phyloP scores from a whole-genome alignment of 2,888 invertebrate species.

The Drosophila engyochracea region DNA sequence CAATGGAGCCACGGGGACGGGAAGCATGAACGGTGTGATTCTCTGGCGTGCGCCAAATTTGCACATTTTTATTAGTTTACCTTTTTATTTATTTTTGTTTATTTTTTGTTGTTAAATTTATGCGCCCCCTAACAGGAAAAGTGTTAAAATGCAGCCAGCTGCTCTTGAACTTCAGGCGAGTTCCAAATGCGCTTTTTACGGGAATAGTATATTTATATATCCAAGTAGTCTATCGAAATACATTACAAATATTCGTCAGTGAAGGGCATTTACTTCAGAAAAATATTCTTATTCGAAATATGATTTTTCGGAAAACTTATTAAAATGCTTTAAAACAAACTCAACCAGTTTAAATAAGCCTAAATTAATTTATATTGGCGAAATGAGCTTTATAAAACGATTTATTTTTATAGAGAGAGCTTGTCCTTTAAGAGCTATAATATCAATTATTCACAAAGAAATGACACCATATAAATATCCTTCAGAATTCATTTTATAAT shows the following conservation, averaged over 20 bases:
- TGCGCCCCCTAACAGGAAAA: constrained; percentile 39
- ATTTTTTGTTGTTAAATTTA: constrained; percentile 48
- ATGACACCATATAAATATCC: not conserved
- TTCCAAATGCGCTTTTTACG: constrained; percentile 18
- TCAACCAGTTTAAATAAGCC: not conserved
- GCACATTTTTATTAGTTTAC: constrained; percentile 38
- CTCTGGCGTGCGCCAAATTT: constrained; percentile 48
- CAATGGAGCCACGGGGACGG: not conserved
- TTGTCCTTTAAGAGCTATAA: too few species aligned
- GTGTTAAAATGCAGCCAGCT: constrained; percentile 35
- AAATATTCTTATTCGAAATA: not conserved
- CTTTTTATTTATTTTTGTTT: constrained; percentile 22
- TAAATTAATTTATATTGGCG: not conserved
- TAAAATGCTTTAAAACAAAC: not conserved
- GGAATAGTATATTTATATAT: not conserved
- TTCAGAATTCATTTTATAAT: not conserved
- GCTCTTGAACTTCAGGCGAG: constrained; percentile 19
- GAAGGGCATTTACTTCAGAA: not conserved
- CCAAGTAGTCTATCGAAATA: not conserved
- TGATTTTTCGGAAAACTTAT: not conserved
- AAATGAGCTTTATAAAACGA: not conserved
- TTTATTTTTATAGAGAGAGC: not conserved
- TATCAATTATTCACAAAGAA: not conserved
- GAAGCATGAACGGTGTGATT: constrained; percentile 1
- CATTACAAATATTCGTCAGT: not conserved